phyloP scores from a whole-genome alignment of 1,140 invertebrate species.

The Potamilus streckersoni region DNA sequence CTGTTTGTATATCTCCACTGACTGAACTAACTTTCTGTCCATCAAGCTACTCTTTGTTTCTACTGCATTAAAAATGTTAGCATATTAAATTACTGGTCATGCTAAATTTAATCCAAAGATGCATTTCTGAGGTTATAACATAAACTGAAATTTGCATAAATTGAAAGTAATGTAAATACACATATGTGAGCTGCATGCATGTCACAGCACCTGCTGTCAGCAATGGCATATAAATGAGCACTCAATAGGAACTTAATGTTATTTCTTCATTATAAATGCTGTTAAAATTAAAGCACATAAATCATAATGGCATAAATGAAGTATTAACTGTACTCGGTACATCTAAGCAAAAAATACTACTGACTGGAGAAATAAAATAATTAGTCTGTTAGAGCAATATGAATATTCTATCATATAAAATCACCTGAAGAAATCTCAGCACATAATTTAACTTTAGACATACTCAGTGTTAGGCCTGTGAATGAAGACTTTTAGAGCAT shows the following conservation, averaged over 20 bases:
- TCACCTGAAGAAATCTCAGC: neutral
- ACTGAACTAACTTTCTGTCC: neutral
- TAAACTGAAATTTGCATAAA: too few species aligned
- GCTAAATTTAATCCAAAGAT: too few species aligned
- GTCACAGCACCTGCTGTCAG: too few species aligned
- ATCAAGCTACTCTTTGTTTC: neutral
- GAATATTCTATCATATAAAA: neutral
- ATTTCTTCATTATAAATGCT: neutral
- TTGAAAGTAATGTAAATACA: too few species aligned
- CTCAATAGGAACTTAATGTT: too few species aligned
- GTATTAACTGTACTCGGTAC: neutral
- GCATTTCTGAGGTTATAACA: too few species aligned
- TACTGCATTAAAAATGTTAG: too few species aligned
- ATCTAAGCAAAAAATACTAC: neutral
- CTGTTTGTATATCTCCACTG: neutral
- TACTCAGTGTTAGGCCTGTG: slow-evolving; percentile 51
- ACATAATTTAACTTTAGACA: slow-evolving; percentile 3
- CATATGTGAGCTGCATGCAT: too few species aligned
- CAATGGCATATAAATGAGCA: too few species aligned
- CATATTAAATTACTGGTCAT: too few species aligned
- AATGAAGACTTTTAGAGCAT: slow-evolving; percentile 36
- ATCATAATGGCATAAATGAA: neutral
- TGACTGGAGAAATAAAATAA: neutral
- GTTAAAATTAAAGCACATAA: neutral
- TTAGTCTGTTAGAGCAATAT: neutral